A percentile compares a stretch with the other conserved stretches of the same genome.
phyloP scores from a whole-genome alignment of 2,113 vertebrate species.

The Ariopsis seemanni region DNA sequence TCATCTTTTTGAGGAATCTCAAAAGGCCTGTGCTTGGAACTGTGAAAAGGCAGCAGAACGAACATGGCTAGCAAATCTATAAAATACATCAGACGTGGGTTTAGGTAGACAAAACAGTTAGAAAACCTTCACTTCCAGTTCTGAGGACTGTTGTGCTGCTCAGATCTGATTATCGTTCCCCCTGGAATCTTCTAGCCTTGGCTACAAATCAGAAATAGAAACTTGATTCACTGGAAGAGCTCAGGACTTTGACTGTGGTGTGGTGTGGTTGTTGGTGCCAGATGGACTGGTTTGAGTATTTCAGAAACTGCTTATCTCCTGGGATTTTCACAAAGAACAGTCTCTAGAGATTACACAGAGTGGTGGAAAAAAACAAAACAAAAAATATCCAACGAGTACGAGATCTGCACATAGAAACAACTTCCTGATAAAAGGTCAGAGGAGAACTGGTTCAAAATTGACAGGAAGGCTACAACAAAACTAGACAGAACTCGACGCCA shows the following conservation, averaged over 20 bases:
- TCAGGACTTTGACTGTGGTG: background rate
- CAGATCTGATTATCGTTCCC: background rate
- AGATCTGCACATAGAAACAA: background rate
- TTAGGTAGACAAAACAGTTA: background rate
- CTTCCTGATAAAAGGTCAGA: background rate
- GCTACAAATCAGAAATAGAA: slow-evolving; percentile 2
- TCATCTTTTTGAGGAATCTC: background rate
- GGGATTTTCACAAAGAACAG: background rate
- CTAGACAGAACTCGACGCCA: too few relatives aligned
- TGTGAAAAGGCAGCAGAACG: background rate
- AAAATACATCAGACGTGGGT: background rate
- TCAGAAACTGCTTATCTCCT: background rate
- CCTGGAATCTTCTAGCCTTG: background rate
- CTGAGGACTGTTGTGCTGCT: background rate
- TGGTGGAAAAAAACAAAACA: background rate
- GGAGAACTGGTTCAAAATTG: background rate
- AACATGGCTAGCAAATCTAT: background rate
- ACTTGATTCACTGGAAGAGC: background rate
- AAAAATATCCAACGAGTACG: background rate
- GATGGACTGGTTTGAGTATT: background rate
- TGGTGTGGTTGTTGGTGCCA: background rate
- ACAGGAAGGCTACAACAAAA: background rate
- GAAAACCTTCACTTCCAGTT: background rate
- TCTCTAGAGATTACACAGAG: background rate
- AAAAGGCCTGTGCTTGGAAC: background rate